These are phyloP conservation scores for Pterocles burchelli DNA, from an alignment of 2,113 vertebrate genomes.

Conservation along the genomic window DNA sequence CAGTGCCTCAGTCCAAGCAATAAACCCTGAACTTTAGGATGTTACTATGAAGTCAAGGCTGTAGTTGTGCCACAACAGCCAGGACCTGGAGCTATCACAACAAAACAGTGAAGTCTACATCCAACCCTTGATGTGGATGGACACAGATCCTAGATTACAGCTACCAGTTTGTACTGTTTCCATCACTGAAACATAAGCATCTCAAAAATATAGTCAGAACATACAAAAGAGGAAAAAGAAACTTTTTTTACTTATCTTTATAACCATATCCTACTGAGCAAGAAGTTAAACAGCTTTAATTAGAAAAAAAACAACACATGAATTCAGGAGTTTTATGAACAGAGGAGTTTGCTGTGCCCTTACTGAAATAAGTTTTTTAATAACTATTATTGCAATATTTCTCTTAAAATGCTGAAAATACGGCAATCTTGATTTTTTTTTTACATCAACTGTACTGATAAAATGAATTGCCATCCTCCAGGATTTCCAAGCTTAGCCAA, in stretches of 20 bases:
- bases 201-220: not conserved
- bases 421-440: not conserved
- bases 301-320: not conserved
- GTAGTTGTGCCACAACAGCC: not conserved
- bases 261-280: not conserved
- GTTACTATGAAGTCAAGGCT: not conserved
- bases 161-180: not conserved
- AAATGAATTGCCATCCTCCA: not conserved
- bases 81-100: not conserved
- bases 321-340: not conserved
- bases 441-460: not conserved
- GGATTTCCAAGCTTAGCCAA: not conserved
- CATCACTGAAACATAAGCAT: not conserved
- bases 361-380: not conserved
- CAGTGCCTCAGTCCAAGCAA: not conserved
- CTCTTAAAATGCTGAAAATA: not conserved
- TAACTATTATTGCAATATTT: not conserved
- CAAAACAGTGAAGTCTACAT: not conserved
- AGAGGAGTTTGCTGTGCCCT: not conserved
- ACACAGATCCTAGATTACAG: fast-evolving
- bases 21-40: not conserved
- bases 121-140: not conserved
- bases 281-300: not conserved
- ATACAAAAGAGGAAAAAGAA: not conserved
- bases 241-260: not conserved